Evolutionary conservation across 2,888 invertebrate genomes (phyloP).

Genomic region (Trichopoda pennipes): DNA sequence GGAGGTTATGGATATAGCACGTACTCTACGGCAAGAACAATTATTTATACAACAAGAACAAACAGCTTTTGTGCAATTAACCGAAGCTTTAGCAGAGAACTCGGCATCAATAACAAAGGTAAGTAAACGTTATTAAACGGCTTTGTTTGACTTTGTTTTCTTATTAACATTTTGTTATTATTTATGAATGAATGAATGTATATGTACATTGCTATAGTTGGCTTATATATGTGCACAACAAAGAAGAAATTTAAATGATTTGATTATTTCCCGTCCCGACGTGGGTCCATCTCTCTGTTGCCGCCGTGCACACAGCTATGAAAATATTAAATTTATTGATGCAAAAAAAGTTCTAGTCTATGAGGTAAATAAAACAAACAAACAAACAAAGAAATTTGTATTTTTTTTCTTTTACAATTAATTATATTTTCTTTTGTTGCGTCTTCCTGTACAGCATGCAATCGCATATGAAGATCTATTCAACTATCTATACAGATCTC

Average conservation of each 20-base stretch:
- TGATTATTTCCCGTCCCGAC: conserved; percentile 88
- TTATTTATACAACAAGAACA: conserved; percentile 93
- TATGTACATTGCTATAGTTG: conserved; percentile 81
- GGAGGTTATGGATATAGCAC: conserved; percentile 81
- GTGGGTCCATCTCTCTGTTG: conserved; percentile 89
- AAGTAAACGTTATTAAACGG: conserved; percentile 3
- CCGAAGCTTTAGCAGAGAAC: conserved; percentile 85
- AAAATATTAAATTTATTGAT: conserved; percentile 87
- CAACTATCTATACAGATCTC: conserved; percentile 85
- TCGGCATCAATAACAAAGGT: conserved; percentile 82
- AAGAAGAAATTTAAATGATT: conserved; percentile 88
- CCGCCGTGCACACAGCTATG: conserved; percentile 85
- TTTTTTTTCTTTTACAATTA: neutral
- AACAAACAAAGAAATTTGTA: conserved; percentile 7
- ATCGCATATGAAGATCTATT: conserved; percentile 87
- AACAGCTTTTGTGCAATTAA: conserved; percentile 88
- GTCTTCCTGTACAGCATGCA: conserved; percentile 80
- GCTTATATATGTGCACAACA: conserved; percentile 95
- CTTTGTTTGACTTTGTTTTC: conserved; percentile 1
- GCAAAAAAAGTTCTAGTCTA: conserved; percentile 92
- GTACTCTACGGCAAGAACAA: conserved; percentile 84
- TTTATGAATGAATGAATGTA: neutral
- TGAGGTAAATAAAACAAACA: conserved; percentile 83
- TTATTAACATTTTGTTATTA: conserved; percentile 15
- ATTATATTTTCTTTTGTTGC: conserved; percentile 6